Evolutionary conservation across 2,113 vertebrate species (phyloP), one percentile per base, ranked within the genome.

Genomic region (Otis tarda): DNA sequence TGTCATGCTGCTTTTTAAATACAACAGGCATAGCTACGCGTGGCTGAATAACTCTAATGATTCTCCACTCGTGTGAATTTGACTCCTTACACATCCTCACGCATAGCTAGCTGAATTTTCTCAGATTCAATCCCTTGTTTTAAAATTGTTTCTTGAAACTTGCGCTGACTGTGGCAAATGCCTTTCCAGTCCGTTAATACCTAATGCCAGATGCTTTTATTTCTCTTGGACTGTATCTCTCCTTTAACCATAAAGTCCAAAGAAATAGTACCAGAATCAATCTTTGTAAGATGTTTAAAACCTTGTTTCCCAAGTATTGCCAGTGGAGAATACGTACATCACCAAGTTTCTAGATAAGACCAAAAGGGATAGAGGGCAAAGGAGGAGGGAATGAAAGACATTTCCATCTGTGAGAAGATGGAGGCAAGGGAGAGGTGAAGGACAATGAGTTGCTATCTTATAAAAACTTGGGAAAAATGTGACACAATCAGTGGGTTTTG

Each of bases 1-100:
- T 83, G 59, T 89, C 78, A 50, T 59, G 45, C 64, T 3, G 10
- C 56, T 55, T 95, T 89, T 88, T 91, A 88, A 95, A 82, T 94
- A 65, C 13, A 81, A 52, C 60, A 73, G 69, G 35, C 1, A 0
- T 43, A 70, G 35, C 52, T 68, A 11, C 6, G 1, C 37, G 27
- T 73, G 61, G 69, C 60, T 83, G 49, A 83, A 55, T 91, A 52
- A 82, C 52, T 90, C 49, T 73, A 83, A 87, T 89, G 5, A 53
- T 75, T 90, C 27, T 81, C n/a, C 68, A 5, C 41, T 87, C 22
- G 3, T 45, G 13, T 77, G 68, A 74, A 55, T 88, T 61, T 82
- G 74, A 52, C 33, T 81, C 50, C 61, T 94, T 41, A 23, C 30
- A 49, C 25, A 24, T 73, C 56, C 31, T 94, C 50, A 85, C 25